Conservation (phyloP, 1,140 invertebrate species). For the Macrocentrus cingulum region DNA sequence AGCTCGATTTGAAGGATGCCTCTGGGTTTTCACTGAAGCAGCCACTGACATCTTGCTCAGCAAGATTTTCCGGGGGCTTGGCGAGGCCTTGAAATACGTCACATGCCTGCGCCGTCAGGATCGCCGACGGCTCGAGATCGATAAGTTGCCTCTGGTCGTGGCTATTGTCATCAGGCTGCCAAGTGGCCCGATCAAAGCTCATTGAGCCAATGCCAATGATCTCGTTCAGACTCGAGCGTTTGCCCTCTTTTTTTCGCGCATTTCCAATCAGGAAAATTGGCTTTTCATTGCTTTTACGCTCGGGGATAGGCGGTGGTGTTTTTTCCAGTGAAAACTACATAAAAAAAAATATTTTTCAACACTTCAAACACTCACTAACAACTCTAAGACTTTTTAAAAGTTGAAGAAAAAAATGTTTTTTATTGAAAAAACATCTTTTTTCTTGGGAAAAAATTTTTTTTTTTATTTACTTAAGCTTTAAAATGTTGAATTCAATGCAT, state of each 20-base stretch:
- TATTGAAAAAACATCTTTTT: too few relatives aligned
- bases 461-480: too few relatives aligned
- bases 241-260: constrained; percentile 24
- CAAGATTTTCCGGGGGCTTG: constrained; percentile 8
- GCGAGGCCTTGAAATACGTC: constrained; percentile 2
- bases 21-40: constrained; percentile 21
- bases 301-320: constrained; percentile 57
- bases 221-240: constrained; percentile 13
- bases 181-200: neutral
- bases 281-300: constrained; percentile 54
- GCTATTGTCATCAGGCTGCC: constrained; percentile 5
- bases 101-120: neutral
- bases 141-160: constrained; percentile 23
- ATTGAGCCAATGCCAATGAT: neutral
- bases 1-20: constrained; percentile 27
- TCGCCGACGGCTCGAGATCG: constrained; percentile 26
- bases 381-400: too few relatives aligned
- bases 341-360: too few relatives aligned
- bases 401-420: too few relatives aligned
- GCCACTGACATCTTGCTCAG: constrained; percentile 5
- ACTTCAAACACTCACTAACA: too few relatives aligned
- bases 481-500: too few relatives aligned
- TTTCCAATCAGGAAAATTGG: constrained; percentile 32
- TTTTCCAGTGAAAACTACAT: constrained; percentile 26
- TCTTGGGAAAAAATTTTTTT: too few relatives aligned